These are phyloP conservation scores for Helicolenus hilgendorfi DNA, from an alignment of 2,797 vertebrate species.

Conservation along the genomic window DNA sequence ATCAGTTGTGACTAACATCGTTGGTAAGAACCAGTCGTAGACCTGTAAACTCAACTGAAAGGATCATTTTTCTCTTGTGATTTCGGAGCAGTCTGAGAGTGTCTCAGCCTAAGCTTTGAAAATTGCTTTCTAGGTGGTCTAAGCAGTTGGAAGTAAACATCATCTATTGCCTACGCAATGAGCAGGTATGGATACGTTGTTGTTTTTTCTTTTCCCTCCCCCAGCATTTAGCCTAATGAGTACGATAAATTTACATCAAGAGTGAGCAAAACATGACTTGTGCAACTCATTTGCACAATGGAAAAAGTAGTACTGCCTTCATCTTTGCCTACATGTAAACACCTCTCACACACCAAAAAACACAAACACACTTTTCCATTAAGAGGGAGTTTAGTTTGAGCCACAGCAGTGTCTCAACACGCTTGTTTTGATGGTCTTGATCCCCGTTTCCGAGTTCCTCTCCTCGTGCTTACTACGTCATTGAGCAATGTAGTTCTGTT, in stretches of 20 bases:
- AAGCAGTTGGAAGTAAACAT: slow-evolving; percentile 1
- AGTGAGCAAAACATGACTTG: slow-evolving; percentile 52
- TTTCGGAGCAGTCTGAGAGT: not conserved
- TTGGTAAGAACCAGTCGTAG: not conserved
- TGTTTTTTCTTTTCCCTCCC: not conserved
- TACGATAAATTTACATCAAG: slow-evolving; percentile 30
- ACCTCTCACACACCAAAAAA: slow-evolving; percentile 11
- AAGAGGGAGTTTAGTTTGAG: slow-evolving; percentile 34
- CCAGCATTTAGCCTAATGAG: not conserved
- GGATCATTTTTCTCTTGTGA: not conserved
- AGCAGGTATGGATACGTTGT: not conserved
- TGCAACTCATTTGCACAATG: slow-evolving; percentile 7
- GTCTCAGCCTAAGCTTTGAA: not conserved
- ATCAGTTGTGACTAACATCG: not conserved
- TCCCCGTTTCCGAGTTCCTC: slow-evolving; percentile 55
- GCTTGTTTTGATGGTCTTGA: slow-evolving; percentile 76
- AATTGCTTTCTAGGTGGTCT: slow-evolving; percentile 17
- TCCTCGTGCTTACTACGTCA: slow-evolving; percentile 72
- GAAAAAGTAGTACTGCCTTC: slow-evolving; percentile 18
- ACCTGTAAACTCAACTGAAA: not conserved
- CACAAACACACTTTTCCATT: slow-evolving; percentile 46
- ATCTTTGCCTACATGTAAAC: slow-evolving; percentile 20
- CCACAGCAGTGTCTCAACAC: slow-evolving; percentile 63
- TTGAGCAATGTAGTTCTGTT: slow-evolving; percentile 58
- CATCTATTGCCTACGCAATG: not conserved